Evolutionary conservation across 2,113 vertebrate genomes (phyloP), one percentile per base, ranked within the genome.

Genomic region (Scartelaos histophorus): DNA sequence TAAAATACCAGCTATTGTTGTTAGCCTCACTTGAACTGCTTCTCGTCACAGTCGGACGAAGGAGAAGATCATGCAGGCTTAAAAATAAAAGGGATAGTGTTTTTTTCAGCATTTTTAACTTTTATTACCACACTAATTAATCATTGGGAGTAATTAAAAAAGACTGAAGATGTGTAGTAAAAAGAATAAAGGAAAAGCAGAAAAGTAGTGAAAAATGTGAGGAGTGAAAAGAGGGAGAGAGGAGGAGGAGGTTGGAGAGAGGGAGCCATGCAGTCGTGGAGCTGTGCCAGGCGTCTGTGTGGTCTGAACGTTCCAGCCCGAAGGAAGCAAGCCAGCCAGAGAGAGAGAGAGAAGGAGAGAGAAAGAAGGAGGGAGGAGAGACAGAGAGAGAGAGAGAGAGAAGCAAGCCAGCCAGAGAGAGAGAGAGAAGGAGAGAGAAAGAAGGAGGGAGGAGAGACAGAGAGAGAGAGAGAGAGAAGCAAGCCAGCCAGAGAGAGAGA

Each of bases 261-360:
- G 82, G 86, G 89, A 91, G 89, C 91, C 90, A 88, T 86, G 89
- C 88, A 87, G 88, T 83, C 73, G 87, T 94, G 93, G 92, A 93
- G 87, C 68, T 16, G 81, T 91, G 93, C 93, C 94, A 94, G 92
- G 82, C 89, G 82, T 92, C 92, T 94, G 93, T 94, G 93, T 94
- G 94, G 93, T 94, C 94, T 90, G 84, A 86, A 85, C 88, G 85
- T 93, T 92, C 92, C 90, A 91, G 89, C 89, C 87, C 77, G 87
- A 84, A 93, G 90, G 88, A 91, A 90, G 87, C 87, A 88, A 90
- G 89, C 90, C 92, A 91, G 89, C 91, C 88, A 77, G 56, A 83
- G 87, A 84, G 85, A 91, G 89, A n/a, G 51, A 21, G 51, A 54
- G 19, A 11, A 19, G 2, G 16, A 51, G 49, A 19, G 17, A 17